Evolutionary conservation across 2,797 vertebrate species (phyloP).

Genomic region (Geotrypetes seraphini): DNA sequence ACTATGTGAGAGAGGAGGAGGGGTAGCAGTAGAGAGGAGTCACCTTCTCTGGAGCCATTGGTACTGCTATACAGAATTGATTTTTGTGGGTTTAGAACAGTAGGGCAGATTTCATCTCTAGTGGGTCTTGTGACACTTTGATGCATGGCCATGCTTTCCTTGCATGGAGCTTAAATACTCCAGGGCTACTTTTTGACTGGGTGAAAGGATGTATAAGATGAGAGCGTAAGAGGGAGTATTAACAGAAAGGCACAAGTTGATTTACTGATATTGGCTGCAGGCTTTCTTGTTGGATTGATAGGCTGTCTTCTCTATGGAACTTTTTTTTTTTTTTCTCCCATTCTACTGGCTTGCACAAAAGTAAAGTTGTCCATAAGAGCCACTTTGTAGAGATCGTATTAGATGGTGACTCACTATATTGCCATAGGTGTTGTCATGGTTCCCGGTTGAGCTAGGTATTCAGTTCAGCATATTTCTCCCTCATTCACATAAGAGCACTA

Average conservation of each 20-base stretch:
- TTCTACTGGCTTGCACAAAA: conserved; percentile 17
- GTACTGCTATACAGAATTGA: conserved; percentile 17
- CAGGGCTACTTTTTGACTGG: conserved; percentile 37
- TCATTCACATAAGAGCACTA: no score
- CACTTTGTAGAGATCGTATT: conserved; percentile 20
- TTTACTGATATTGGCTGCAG: conserved; percentile 41
- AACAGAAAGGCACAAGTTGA: conserved; percentile 39
- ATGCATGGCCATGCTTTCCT: conserved; percentile 43
- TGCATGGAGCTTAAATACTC: conserved; percentile 36
- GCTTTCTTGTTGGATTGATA: conserved; percentile 42
- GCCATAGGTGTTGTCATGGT: conserved; percentile 1
- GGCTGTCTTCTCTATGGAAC: conserved; percentile 33
- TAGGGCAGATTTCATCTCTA: conserved; percentile 39
- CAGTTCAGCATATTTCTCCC: neutral
- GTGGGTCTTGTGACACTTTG: conserved; percentile 45
- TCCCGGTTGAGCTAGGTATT: conserved; percentile 8
- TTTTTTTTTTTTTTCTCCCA: conserved; percentile 9
- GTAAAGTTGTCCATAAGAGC: conserved; percentile 15
- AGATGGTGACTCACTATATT: neutral
- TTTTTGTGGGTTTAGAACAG: conserved; percentile 20
- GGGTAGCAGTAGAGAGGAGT: neutral
- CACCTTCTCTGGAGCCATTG: neutral
- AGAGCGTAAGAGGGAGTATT: conserved; percentile 27
- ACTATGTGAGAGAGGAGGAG: accelerated
- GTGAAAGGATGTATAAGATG: conserved; percentile 32